Percentiles rank a stretch among this genome's conserved stretches.
Evolutionary conservation across 1,140 invertebrate species (phyloP).

Genomic region (Zophobas morio): DNA sequence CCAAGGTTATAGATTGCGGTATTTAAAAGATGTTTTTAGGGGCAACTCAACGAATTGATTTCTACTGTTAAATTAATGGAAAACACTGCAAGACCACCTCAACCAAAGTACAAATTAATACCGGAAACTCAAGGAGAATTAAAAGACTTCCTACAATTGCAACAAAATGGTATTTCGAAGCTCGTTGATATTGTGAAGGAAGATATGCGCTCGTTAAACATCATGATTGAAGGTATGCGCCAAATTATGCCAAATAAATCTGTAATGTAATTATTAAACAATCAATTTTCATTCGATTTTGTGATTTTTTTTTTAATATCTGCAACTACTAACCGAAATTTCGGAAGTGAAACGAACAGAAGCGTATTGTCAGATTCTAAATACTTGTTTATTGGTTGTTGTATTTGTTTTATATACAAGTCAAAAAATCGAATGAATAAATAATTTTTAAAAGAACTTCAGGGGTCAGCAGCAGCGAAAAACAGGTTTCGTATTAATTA

Average conservation of each 20-base stretch:
- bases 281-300: slow-evolving; percentile 1
- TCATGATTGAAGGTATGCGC: slow-evolving; percentile 85
- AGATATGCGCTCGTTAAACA: slow-evolving; percentile 82
- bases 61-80: slow-evolving; percentile 72
- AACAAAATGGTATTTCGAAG: slow-evolving; percentile 88
- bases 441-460: too few species aligned
- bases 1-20: too few species aligned
- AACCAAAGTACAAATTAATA: slow-evolving; percentile 74
- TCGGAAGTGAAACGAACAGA: neutral
- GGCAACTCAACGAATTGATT: slow-evolving; percentile 90
- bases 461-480: too few species aligned
- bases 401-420: neutral
- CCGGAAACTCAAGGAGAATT: slow-evolving; percentile 75
- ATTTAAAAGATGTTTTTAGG: slow-evolving; percentile 68
- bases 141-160: slow-evolving; percentile 83
- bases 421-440: neutral
- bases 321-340: too few species aligned
- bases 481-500: too few species aligned
- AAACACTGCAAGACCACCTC: slow-evolving; percentile 62
- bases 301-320: too few species aligned
- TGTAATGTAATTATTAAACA: slow-evolving; percentile 14
- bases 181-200: slow-evolving; percentile 85
- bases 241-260: slow-evolving; percentile 28
- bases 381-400: neutral
- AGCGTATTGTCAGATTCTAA: neutral